Evolutionary conservation across 2,797 vertebrate genomes (phyloP), one percentile per base, ranked within the genome.

Genomic region (Gymnocypris eckloni): DNA sequence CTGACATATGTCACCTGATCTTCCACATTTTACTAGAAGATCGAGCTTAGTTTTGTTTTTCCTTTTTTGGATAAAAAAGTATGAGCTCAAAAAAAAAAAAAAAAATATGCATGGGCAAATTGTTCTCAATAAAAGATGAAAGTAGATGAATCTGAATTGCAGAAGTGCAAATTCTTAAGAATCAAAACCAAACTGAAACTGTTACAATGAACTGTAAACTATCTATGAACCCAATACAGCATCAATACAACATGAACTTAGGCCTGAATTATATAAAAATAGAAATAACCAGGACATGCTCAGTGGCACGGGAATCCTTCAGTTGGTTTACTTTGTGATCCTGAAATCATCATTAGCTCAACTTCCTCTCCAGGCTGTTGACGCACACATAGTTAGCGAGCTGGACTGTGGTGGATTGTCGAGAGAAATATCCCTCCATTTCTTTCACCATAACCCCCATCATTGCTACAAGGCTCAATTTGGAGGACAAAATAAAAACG

Each of bases 281-380:
- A 73, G 28, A 89, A 86, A 88, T 41, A 56, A 81, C 25, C 48
- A 37, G 79, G 48, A 79, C 67, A 89, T 84, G 76, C 41, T 61
- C 73, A 88, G 71, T 76, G 64, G 75, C 48, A 79, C 52, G 64
- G 43, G 25, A 76, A 77, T 56, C 81, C 78, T 88, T 87, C 66
- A 73, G 77, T 64, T 71, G 87, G 82, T 73, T 86, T 81, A 28
- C 56, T 76, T 76, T 71, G 71, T 73, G 66, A 88, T 82, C 84
- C 87, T 87, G 45, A 89, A 89, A 91, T 89, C 78, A 89, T 79
- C 76, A 88, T 88, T 88, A 91, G 87, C 86, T 89, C 83, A 75
- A 73, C 75, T 82, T 86, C 73, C 48, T 87, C 82, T 82, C 66
- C 50, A n/a, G 43, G 85, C 86, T 81, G 84, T 77, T 85, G 83